phyloP scores from a whole-genome alignment of 2,113 vertebrate species.

The Typhlomys cinereus region DNA sequence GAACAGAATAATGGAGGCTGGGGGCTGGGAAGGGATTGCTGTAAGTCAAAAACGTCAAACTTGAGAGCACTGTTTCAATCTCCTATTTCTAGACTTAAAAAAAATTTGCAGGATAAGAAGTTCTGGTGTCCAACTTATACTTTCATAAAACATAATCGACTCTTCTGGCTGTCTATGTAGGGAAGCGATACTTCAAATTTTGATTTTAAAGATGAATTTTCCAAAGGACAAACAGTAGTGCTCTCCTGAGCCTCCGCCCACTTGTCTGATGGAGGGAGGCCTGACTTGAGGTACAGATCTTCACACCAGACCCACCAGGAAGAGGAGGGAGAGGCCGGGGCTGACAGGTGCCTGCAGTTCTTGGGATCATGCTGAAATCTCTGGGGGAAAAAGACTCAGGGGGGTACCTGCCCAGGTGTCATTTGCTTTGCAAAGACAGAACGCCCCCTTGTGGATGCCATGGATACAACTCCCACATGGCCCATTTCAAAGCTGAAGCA shows the following conservation, averaged over 20 bases:
- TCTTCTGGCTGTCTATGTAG: neutral
- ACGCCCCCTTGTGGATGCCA: constrained; percentile 62
- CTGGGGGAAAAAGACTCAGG: neutral
- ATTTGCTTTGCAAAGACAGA: neutral
- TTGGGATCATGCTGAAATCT: neutral
- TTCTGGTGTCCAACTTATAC: neutral
- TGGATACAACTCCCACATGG: neutral
- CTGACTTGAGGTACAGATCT: neutral
- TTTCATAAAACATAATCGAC: neutral
- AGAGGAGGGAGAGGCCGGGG: accelerated
- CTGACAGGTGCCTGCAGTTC: neutral
- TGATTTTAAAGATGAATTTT: neutral
- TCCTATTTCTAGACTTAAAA: neutral
- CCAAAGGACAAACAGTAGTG: neutral
- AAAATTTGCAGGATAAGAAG: neutral
- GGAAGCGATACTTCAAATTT: neutral
- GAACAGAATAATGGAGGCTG: too few species aligned
- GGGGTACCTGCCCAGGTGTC: neutral
- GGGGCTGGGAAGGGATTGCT: accelerated
- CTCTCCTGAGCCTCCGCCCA: neutral
- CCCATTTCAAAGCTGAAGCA: constrained; percentile 34
- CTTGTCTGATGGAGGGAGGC: neutral
- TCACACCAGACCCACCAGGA: neutral
- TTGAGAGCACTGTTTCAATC: accelerated
- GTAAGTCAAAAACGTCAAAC: too few species aligned